phyloP scores from a whole-genome alignment of 2,888 invertebrate genomes.

The Conops quadrifasciatus region DNA sequence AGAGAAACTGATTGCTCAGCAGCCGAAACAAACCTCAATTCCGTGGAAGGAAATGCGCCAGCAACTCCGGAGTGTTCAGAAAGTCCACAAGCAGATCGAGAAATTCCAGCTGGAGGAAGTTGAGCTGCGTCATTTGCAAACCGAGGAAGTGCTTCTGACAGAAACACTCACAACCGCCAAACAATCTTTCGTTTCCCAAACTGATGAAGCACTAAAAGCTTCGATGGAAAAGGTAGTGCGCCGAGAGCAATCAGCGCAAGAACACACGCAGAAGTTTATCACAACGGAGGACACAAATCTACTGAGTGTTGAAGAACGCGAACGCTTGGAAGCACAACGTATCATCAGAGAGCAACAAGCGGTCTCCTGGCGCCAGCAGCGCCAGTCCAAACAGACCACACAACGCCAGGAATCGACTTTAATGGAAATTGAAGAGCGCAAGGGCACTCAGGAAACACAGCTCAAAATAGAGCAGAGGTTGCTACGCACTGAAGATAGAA shows the following conservation, averaged over 20 bases:
- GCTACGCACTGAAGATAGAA: slow-evolving; percentile 40
- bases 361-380: slow-evolving; percentile 60
- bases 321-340: slow-evolving; percentile 59
- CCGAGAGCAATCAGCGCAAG: slow-evolving; percentile 49
- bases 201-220: slow-evolving; percentile 60
- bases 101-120: slow-evolving; percentile 66
- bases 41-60: slow-evolving; percentile 65
- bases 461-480: slow-evolving; percentile 21
- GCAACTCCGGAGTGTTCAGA: slow-evolving; percentile 62
- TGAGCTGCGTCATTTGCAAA: slow-evolving; percentile 60
- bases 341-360: slow-evolving; percentile 58
- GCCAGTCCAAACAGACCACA: slow-evolving; percentile 53
- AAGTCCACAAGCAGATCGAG: slow-evolving; percentile 64
- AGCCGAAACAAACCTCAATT: slow-evolving; percentile 56
- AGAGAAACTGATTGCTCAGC: slow-evolving; percentile 60
- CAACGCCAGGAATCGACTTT: slow-evolving; percentile 55
- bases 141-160: slow-evolving; percentile 55
- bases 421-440: slow-evolving; percentile 51
- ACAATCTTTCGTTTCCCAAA: slow-evolving; percentile 69
- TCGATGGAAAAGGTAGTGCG: slow-evolving; percentile 56
- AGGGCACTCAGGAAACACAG: slow-evolving; percentile 53
- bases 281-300: slow-evolving; percentile 61
- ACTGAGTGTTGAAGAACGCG: slow-evolving; percentile 61
- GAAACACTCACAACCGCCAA: slow-evolving; percentile 70
- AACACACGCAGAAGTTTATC: slow-evolving; percentile 55